Evolutionary conservation across 2,797 vertebrate genomes (phyloP), one percentile per base, ranked within the genome.

Genomic region (Acanthurus lineatus): DNA sequence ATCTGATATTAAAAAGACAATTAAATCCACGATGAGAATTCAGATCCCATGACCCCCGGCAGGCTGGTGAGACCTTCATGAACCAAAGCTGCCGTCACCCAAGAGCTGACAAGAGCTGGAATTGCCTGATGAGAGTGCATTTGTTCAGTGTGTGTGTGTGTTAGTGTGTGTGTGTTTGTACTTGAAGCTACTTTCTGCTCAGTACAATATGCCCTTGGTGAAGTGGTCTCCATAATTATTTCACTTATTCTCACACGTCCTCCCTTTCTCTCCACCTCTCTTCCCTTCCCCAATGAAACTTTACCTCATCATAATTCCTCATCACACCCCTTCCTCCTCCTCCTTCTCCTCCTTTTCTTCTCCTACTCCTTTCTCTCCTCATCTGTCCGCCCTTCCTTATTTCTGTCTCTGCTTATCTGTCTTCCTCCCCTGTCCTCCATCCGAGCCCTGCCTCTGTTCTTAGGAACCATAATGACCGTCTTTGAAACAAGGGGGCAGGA

Each of bases 1-100:
- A 94, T 94, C 87, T 90, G 89, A 94, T 94, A 94, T 95, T 82
- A 86, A 90, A 61, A 84, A 93, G 81, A 91, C 79, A 91, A 95
- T 94, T 92, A 92, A 91, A 92, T 88, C 64, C 77, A 87, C 52
- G 53, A 88, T 90, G 69, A 85, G 88, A 89, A 88, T 89, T 90
- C 74, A 85, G 82, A 85, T 90, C 73, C 65, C 69, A 79, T 85
- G 77, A 90, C 89, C 87, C 77, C 62, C 25, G 56, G 79, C 76
- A 48, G 64, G 14, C 7, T 32, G 54, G 62, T 51, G 1, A 64
- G 80, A 83, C 69, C 78, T 56, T 87, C 73, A 74, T 78, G 72
- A 65, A 61, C 83, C 35, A 61, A 81, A 64, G 49, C 77, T 60
- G 82, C 54, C 77, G 73, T 86, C 85, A 65, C 38, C 74, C 10